Percentiles rank a stretch among this genome's conserved stretches.
Evolutionary conservation across 1,140 invertebrate genomes (phyloP).

Genomic region (Drosophila lini): DNA sequence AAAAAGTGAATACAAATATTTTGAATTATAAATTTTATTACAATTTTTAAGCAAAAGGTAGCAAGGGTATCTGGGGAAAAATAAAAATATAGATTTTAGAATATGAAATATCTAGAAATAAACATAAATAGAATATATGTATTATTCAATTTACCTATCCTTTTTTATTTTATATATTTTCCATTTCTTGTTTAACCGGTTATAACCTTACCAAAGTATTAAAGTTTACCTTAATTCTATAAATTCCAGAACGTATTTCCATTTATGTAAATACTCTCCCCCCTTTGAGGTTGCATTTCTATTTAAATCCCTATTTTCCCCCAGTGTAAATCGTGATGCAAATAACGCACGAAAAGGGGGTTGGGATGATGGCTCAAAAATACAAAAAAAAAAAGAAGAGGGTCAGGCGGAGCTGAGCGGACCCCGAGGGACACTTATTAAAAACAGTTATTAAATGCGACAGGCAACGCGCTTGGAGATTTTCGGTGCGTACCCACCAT

Average conservation of each 20-base stretch:
- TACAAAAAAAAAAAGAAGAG: constrained; percentile 4
- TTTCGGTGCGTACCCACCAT: constrained; percentile 67
- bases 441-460: constrained; percentile 83
- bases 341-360: constrained; percentile 55
- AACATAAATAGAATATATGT: too few relatives aligned
- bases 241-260: too few relatives aligned
- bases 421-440: constrained; percentile 81
- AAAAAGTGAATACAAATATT: neutral
- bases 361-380: constrained; percentile 1
- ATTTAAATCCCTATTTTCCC: neutral
- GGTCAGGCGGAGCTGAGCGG: constrained; percentile 30
- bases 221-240: too few relatives aligned
- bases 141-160: too few relatives aligned
- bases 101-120: too few relatives aligned
- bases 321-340: constrained; percentile 51
- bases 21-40: too few relatives aligned
- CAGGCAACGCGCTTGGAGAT: constrained; percentile 78
- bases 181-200: too few relatives aligned
- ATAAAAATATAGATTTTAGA: neutral
- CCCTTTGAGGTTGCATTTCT: neutral
- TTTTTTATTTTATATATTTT: too few relatives aligned
- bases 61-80: too few relatives aligned
- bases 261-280: too few relatives aligned
- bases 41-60: neutral
- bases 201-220: too few relatives aligned